Evolutionary conservation across 2,113 vertebrate genomes (phyloP).

Genomic region (Rhinoderma darwinii): DNA sequence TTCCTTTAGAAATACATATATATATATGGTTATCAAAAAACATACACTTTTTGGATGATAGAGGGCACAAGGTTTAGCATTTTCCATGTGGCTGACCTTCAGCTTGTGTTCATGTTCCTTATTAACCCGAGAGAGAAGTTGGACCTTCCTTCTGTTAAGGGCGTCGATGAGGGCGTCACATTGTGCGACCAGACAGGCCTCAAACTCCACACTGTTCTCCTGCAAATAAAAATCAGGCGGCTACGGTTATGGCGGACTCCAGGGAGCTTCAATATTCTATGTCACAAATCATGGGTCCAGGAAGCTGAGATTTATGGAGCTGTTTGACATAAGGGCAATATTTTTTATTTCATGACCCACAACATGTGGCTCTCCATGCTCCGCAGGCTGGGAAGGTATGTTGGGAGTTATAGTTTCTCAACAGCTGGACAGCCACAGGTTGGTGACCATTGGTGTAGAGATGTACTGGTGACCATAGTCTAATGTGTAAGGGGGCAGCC

Average conservation of each 20-base stretch:
- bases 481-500: too few relatives aligned
- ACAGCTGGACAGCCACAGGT: too few relatives aligned
- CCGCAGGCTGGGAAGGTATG: too few relatives aligned
- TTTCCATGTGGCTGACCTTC: slow-evolving; percentile 76
- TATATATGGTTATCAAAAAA: too few relatives aligned
- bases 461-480: too few relatives aligned
- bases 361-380: too few relatives aligned
- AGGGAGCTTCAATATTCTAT: not conserved
- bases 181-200: slow-evolving; percentile 96
- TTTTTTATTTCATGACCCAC: not conserved
- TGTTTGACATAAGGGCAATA: not conserved
- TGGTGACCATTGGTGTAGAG: too few relatives aligned
- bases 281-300: not conserved
- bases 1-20: too few relatives aligned
- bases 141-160: slow-evolving; percentile 93
- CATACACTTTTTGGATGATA: too few relatives aligned
- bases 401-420: not conserved
- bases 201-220: slow-evolving; percentile 98
- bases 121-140: slow-evolving; percentile 90
- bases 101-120: slow-evolving; percentile 99
- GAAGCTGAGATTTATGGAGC: not conserved
- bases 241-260: not conserved
- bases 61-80: too few relatives aligned
- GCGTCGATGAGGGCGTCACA: slow-evolving; percentile 98
- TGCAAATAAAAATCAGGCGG: slow-evolving; percentile 60